Evolutionary conservation across 2,797 vertebrate genomes (phyloP).

Genomic region (Myripristis murdjan): DNA sequence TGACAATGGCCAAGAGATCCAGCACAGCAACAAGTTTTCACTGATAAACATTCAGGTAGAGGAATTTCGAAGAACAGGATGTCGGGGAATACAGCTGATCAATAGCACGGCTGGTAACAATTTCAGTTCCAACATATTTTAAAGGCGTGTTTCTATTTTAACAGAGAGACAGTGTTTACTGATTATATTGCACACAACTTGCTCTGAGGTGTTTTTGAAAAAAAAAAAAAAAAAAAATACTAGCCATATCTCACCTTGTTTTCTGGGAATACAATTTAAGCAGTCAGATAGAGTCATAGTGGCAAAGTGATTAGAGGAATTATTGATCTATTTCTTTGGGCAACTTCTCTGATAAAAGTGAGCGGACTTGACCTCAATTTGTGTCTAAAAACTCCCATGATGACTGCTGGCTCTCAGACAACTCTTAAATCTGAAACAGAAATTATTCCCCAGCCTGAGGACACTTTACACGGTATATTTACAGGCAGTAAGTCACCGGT

Average conservation of each 20-base stretch:
- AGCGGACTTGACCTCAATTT: slow-evolving; percentile 63
- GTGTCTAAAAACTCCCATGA: slow-evolving; percentile 39
- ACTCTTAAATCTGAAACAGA: slow-evolving; percentile 53
- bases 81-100: not conserved
- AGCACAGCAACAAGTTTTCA: slow-evolving; percentile 33
- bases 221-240: too few species aligned
- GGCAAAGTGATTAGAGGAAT: slow-evolving; percentile 61
- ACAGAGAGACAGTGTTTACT: not conserved
- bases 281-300: slow-evolving; percentile 53
- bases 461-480: slow-evolving; percentile 16
- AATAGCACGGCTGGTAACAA: not conserved
- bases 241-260: slow-evolving; percentile 40
- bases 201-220: not conserved
- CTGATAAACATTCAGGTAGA: slow-evolving; percentile 38
- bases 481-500: slow-evolving; percentile 20
- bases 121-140: slow-evolving; percentile 4
- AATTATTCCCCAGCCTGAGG: slow-evolving; percentile 36
- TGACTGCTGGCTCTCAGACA: slow-evolving; percentile 33
- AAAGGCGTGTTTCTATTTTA: not conserved
- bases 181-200: not conserved
- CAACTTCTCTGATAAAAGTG: slow-evolving; percentile 51
- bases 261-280: slow-evolving; percentile 37
- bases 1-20: slow-evolving; percentile 50
- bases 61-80: not conserved
- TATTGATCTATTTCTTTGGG: slow-evolving; percentile 72